phyloP scores from a whole-genome alignment of 37 sponge, comb jelly and placozoan genomes.

The Halisarca cf. caerulea region DNA sequence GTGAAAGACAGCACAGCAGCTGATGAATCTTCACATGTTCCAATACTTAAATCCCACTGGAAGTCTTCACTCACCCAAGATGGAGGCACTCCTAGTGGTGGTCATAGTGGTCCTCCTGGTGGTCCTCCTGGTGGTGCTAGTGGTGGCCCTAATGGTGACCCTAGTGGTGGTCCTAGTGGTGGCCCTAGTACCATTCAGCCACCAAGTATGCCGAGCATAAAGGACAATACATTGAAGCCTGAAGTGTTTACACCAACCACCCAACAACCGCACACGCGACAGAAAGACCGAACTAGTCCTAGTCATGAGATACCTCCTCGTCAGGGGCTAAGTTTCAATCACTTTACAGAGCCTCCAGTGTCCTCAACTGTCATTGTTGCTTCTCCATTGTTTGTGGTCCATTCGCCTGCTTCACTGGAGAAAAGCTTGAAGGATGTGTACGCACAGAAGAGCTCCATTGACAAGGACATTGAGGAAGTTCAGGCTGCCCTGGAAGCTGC shows the following conservation, averaged over 20 bases:
- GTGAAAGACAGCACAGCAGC: too few relatives aligned
- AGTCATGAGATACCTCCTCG: not conserved
- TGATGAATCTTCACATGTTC: not conserved
- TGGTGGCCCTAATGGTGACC: not conserved
- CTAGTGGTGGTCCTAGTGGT: not conserved
- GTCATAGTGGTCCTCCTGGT: too few relatives aligned
- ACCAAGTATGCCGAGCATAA: not conserved
- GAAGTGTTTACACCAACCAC: not conserved
- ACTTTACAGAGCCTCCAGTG: not conserved
- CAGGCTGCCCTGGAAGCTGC: slow-evolving; percentile 63
- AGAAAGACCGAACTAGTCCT: not conserved
- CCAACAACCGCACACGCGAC: not conserved
- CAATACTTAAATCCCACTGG: not conserved
- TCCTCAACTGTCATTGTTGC: not conserved
- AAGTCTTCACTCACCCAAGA: not conserved
- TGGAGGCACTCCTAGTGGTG: not conserved
- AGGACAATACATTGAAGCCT: too few relatives aligned
- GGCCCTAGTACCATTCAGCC: not conserved
- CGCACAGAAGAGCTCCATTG: not conserved
- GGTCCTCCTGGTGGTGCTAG: not conserved
- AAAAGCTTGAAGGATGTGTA: not conserved
- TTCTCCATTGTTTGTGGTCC: not conserved
- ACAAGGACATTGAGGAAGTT: slow-evolving; percentile 43
- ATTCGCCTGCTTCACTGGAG: not conserved
- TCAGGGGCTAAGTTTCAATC: not conserved